A percentile compares a stretch with the other conserved stretches of the same genome.
These are phyloP conservation scores for Acrobasis suavella DNA, from an alignment of 2,888 invertebrate genomes.

Conservation along the genomic window DNA sequence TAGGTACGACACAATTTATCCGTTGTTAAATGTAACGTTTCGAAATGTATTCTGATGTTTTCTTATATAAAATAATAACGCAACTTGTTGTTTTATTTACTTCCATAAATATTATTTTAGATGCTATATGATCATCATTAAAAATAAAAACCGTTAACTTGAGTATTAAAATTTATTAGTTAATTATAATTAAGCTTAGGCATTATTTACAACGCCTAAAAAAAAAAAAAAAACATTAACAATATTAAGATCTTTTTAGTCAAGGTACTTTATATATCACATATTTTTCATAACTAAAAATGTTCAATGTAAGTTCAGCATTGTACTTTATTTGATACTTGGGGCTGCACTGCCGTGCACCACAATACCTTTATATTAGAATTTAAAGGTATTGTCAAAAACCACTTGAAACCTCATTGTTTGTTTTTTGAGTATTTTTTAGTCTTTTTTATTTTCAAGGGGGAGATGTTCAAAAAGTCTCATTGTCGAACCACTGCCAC, in stretches of 20 bases:
- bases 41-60: conserved; percentile 80
- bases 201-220: not conserved
- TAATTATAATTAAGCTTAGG: not conserved
- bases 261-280: not conserved
- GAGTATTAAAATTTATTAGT: not conserved
- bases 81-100: conserved; percentile 49
- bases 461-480: conserved; percentile 60
- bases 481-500: conserved; percentile 85
- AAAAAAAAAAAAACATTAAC: not conserved
- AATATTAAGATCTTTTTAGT: no score
- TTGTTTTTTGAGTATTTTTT: no score
- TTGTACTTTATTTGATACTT: not conserved
- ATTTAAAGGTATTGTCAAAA: no score
- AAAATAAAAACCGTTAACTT: no score
- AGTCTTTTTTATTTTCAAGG: no score
- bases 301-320: not conserved
- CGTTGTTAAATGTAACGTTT: conserved; percentile 70
- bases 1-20: conserved; percentile 38
- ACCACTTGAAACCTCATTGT: no score
- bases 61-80: conserved; percentile 57
- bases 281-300: not conserved
- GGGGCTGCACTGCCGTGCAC: no score
- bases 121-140: not conserved
- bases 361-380: no score
- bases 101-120: not conserved